Conservation (phyloP, 2,113 vertebrate species). For the Xenus cinereus region DNA sequence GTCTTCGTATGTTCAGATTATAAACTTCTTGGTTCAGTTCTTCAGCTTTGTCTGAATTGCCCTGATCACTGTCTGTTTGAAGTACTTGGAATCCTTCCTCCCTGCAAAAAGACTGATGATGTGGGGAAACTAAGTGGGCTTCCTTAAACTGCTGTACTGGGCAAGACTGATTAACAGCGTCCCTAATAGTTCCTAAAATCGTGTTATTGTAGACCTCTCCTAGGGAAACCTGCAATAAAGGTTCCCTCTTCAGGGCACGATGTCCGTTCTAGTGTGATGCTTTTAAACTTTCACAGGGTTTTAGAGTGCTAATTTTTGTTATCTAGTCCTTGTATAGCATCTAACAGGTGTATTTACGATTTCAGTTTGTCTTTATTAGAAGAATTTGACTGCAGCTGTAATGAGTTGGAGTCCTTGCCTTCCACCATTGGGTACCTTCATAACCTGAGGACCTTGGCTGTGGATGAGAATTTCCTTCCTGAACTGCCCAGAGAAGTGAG, state of each 20-base stretch:
- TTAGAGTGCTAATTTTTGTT: background rate
- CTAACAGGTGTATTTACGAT: conserved; percentile 40
- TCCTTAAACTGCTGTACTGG: background rate
- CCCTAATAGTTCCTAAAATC: background rate
- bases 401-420: conserved; percentile 93
- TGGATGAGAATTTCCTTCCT: conserved; percentile 95
- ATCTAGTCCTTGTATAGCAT: background rate
- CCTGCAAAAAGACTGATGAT: background rate
- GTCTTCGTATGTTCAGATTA: background rate
- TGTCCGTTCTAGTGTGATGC: background rate
- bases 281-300: background rate
- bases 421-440: conserved; percentile 93
- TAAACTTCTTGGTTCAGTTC: background rate
- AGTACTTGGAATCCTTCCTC: background rate
- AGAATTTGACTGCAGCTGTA: conserved; percentile 98
- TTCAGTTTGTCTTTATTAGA: conserved; percentile 93
- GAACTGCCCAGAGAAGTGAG: conserved; percentile 94
- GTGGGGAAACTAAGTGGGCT: background rate
- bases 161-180: background rate
- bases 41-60: background rate
- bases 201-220: rapidly evolving
- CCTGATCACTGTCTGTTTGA: background rate
- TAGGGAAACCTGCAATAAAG: background rate
- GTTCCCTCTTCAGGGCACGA: background rate
- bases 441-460: conserved; percentile 91